Evolutionary conservation across 2,113 vertebrate species (phyloP).

Genomic region (Amphiprion ocellaris): DNA sequence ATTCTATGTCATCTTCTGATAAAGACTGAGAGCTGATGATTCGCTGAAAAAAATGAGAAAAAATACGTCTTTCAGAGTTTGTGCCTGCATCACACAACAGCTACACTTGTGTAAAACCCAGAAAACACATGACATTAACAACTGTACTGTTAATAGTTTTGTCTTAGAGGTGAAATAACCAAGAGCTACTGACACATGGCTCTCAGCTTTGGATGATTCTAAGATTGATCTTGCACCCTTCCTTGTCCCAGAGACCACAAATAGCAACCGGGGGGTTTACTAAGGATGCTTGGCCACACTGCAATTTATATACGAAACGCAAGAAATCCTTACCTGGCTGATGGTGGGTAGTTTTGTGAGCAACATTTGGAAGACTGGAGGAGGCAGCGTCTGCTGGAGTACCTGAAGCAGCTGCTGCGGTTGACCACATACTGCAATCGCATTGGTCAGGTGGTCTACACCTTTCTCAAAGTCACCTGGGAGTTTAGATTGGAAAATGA

Average conservation of each 20-base stretch:
- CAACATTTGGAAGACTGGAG: conserved; percentile 98
- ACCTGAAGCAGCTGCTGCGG: conserved; percentile 98
- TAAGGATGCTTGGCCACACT: conserved; percentile 69
- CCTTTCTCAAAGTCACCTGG: conserved; percentile 84
- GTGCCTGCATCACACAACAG: not conserved
- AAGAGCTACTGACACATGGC: conserved; percentile 59
- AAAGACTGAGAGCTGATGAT: conserved; percentile 89
- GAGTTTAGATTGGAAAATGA: not conserved
- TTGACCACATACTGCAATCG: conserved; percentile 96
- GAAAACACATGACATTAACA: not conserved
- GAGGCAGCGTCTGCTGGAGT: conserved; percentile 95
- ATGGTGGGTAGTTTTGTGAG: conserved; percentile 96
- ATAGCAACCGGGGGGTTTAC: conserved; percentile 75
- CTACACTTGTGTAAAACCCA: too few relatives aligned
- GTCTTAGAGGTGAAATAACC: conserved; percentile 85
- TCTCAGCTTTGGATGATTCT: conserved; percentile 82
- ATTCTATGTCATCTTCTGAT: conserved; percentile 94
- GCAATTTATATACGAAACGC: not conserved
- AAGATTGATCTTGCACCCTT: conserved; percentile 82
- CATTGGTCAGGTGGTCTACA: conserved; percentile 98
- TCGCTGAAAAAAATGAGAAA: conserved; percentile 84
- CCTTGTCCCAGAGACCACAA: conserved; percentile 80
- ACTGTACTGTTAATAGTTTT: conserved; percentile 12
- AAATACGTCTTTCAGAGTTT: conserved; percentile 39
- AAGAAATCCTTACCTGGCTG: conserved; percentile 78